Conservation (phyloP, 2,888 invertebrate species). For the Carterocephalus palaemon region DNA sequence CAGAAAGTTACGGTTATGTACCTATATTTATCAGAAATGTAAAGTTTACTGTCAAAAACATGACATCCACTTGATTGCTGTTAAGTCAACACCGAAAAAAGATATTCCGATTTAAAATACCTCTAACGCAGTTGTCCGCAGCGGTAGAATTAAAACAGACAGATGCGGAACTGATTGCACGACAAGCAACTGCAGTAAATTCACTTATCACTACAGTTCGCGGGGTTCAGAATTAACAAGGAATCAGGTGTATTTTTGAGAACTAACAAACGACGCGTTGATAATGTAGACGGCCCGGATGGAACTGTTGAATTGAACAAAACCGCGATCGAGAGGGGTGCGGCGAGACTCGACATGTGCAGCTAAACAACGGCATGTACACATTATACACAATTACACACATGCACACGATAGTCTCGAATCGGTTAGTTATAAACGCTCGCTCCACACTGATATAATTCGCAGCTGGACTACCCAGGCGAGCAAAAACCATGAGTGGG, state of each 20-base stretch:
- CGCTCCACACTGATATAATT: conserved; percentile 47
- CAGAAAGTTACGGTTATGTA: too few species aligned
- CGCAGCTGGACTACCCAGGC: conserved; percentile 49
- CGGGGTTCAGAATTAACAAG: conserved; percentile 19
- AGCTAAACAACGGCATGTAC: conserved; percentile 39
- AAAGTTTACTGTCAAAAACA: neutral
- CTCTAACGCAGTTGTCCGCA: conserved; percentile 5
- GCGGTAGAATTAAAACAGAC: neutral
- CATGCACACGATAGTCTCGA: conserved; percentile 39
- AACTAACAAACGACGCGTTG: conserved; percentile 44
- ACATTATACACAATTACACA: conserved; percentile 47
- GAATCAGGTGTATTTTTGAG: conserved; percentile 13
- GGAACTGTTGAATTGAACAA: conserved; percentile 59
- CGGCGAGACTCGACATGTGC: conserved; percentile 55
- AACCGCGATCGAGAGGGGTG: conserved; percentile 54
- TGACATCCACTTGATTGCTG: neutral
- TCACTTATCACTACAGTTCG: conserved; percentile 18
- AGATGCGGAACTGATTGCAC: conserved; percentile 15
- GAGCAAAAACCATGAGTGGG: conserved; percentile 47
- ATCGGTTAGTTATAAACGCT: conserved; percentile 50
- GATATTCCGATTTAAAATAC: conserved; percentile 9
- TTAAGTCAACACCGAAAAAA: conserved; percentile 3
- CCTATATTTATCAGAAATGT: neutral
- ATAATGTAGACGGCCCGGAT: conserved; percentile 52
- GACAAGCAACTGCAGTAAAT: conserved; percentile 17